A percentile compares a stretch with the other conserved stretches of the same genome.
phyloP scores from a whole-genome alignment of 2,888 invertebrate species.

The Furcula furcula region DNA sequence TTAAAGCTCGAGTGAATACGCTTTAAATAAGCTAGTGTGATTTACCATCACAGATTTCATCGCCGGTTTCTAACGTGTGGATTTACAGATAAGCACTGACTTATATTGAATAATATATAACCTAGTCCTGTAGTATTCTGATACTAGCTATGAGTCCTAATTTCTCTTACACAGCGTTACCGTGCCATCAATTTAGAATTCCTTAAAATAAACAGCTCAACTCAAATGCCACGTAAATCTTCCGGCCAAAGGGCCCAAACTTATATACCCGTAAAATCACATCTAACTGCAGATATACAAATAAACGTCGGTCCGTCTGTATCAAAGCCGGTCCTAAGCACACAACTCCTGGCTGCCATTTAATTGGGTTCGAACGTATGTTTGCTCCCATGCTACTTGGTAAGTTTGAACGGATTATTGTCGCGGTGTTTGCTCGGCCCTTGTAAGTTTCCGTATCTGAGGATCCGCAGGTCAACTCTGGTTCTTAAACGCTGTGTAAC shows the following conservation, averaged over 20 bases:
- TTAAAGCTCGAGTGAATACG: no score
- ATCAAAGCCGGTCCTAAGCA: slow-evolving; percentile 56
- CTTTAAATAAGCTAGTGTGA: no score
- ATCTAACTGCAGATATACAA: slow-evolving; percentile 15
- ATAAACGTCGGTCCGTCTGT: slow-evolving; percentile 30
- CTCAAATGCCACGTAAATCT: background rate
- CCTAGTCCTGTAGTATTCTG: no score
- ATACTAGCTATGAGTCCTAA: no score
- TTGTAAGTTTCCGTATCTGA: slow-evolving; percentile 29
- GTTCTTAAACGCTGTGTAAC: no score
- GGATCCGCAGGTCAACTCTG: slow-evolving; percentile 22
- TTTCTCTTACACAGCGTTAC: no score
- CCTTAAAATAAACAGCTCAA: background rate
- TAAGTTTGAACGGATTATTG: slow-evolving; percentile 39
- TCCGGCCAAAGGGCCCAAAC: background rate
- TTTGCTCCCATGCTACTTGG: slow-evolving; percentile 38
- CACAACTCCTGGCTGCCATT: slow-evolving; percentile 58
- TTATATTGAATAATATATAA: no score
- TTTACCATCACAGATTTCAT: no score
- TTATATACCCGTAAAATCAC: slow-evolving; percentile 24
- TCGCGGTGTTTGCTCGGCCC: slow-evolving; percentile 47
- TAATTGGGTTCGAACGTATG: slow-evolving; percentile 67
- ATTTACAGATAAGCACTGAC: no score
- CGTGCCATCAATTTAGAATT: no score
- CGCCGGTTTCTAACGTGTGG: no score